A percentile compares a stretch with the other conserved stretches of the same genome.
These are phyloP conservation scores for Tachycineta bicolor DNA, from an alignment of 2,113 vertebrate genomes.

Conservation along the genomic window DNA sequence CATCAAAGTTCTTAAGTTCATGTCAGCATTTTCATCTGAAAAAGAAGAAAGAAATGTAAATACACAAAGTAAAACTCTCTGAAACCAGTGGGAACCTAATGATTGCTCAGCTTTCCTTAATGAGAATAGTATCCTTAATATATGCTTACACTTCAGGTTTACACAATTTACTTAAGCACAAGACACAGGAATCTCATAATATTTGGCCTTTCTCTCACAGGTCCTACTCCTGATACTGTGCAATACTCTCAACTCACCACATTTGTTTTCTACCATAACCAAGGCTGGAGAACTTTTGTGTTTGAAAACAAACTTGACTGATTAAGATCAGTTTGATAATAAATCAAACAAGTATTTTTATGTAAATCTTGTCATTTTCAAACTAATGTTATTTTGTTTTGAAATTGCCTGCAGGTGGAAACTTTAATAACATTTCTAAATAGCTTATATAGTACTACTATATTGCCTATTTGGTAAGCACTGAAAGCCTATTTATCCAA, in stretches of 20 bases:
- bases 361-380: neutral
- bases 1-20: conserved; percentile 56
- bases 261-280: neutral
- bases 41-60: conserved; percentile 27
- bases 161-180: neutral
- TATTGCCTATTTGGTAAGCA: neutral
- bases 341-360: neutral
- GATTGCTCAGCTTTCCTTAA: neutral
- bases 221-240: neutral
- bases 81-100: neutral
- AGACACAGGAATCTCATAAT: accelerated
- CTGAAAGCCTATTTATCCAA: neutral
- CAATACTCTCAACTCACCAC: neutral
- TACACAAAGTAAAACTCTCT: neutral
- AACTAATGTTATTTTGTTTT: neutral
- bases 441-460: neutral
- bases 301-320: neutral
- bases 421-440: neutral
- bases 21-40: conserved; percentile 62
- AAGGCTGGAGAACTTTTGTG: neutral
- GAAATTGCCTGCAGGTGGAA: neutral
- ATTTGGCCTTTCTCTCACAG: neutral
- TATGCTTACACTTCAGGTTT: neutral
- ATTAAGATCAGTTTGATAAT: neutral
- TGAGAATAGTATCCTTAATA: neutral